A percentile compares a stretch with the other conserved stretches of the same genome.
Conservation (phyloP, 2,113 vertebrate genomes). For the Nettapus auritus region DNA sequence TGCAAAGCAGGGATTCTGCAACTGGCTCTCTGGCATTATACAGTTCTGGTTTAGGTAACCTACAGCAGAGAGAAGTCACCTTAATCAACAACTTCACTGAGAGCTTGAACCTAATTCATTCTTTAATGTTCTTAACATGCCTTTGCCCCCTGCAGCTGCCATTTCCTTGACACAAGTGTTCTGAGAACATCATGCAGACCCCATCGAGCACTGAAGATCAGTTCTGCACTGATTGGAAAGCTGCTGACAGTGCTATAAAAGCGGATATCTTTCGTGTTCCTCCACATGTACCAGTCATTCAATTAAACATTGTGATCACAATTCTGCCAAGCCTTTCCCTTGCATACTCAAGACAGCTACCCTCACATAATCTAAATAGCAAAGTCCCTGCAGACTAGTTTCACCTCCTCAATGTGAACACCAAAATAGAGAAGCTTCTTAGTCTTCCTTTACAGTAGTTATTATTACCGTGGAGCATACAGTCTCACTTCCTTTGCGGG, state of each 20-base stretch:
- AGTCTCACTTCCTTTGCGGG: conserved; percentile 23
- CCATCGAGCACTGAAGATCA: neutral
- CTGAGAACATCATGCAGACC: neutral
- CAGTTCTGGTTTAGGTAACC: neutral
- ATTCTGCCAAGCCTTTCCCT: neutral
- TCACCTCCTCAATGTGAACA: neutral
- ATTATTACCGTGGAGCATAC: neutral
- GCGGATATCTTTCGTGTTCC: neutral
- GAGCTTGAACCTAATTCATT: neutral
- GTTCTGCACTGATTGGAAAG: neutral
- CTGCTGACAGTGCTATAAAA: neutral
- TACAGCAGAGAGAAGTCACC: neutral
- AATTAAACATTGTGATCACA: neutral
- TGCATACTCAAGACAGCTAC: neutral
- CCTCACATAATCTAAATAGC: neutral
- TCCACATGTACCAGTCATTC: neutral
- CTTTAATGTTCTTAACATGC: neutral
- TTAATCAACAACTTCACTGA: neutral
- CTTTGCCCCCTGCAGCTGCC: neutral
- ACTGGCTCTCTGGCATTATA: neutral
- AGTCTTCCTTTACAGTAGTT: neutral
- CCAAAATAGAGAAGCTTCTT: neutral
- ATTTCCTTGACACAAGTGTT: neutral
- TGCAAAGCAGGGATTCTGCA: neutral
- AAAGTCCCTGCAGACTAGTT: neutral